A percentile compares a stretch with the other conserved stretches of the same genome.
Evolutionary conservation across 2,888 invertebrate genomes (phyloP).

Genomic region (Dicroscelio sp.): DNA sequence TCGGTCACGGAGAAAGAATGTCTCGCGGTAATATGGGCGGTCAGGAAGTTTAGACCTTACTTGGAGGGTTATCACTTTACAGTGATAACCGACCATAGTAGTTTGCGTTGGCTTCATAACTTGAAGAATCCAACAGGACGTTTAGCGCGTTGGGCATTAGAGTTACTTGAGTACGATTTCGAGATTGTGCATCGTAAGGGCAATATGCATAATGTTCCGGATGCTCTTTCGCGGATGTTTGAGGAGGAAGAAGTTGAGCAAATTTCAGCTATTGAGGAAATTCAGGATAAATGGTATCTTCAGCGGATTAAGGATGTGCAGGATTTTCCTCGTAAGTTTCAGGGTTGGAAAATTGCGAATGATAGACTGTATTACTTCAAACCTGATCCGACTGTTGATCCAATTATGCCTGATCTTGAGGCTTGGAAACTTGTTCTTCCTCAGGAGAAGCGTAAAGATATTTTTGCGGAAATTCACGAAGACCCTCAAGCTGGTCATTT

Average conservation of each 20-base stretch:
- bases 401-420: constrained; percentile 54
- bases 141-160: constrained; percentile 66
- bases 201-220: constrained; percentile 49
- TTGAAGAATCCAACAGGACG: constrained; percentile 48
- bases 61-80: constrained; percentile 78
- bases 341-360: constrained; percentile 57
- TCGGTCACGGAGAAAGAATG: constrained; percentile 81
- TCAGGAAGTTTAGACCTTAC: constrained; percentile 67
- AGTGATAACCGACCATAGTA: too few relatives aligned
- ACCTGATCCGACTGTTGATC: constrained; percentile 46
- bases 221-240: constrained; percentile 71
- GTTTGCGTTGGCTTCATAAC: constrained; percentile 71
- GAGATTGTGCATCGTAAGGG: constrained; percentile 59
- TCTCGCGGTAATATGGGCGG: constrained; percentile 66
- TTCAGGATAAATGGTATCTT: constrained; percentile 45
- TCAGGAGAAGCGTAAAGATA: constrained; percentile 16
- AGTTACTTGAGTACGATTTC: constrained; percentile 65
- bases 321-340: constrained; percentile 28
- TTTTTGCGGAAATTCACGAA: constrained; percentile 51
- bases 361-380: constrained; percentile 61
- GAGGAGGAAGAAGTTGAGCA: constrained; percentile 12
- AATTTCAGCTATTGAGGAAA: constrained; percentile 7
- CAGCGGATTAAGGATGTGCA: constrained; percentile 31
- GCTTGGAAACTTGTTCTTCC: constrained; percentile 80
- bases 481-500: constrained; percentile 58